Conservation (phyloP, 53 echinoderm and acorn worm species). For the Henricia sp. region DNA sequence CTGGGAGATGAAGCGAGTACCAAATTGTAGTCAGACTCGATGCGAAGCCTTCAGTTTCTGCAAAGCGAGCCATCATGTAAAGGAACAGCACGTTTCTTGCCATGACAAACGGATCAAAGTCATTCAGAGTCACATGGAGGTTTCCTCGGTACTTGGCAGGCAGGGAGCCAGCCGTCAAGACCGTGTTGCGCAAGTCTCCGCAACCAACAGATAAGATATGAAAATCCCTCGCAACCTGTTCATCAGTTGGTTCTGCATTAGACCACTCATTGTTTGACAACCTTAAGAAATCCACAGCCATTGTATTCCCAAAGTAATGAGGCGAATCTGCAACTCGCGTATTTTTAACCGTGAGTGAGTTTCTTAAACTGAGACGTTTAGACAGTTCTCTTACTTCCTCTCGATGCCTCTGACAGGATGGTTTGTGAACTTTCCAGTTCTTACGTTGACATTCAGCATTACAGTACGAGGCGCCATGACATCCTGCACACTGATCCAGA, state of each 20-base stretch:
- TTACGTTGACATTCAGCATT: constrained; percentile 26
- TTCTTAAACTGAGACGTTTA: background rate
- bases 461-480: constrained; percentile 35
- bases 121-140: constrained; percentile 39
- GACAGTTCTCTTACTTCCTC: background rate
- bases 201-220: constrained; percentile 49
- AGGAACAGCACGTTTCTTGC: constrained; percentile 51
- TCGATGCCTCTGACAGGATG: background rate
- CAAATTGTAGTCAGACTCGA: constrained; percentile 1
- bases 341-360: background rate
- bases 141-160: constrained; percentile 24
- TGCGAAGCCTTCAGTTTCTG: background rate
- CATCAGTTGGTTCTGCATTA: background rate
- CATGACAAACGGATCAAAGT: constrained; percentile 46
- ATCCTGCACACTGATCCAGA: constrained; percentile 41
- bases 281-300: constrained; percentile 48
- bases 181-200: constrained; percentile 60
- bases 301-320: constrained; percentile 54
- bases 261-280: constrained; percentile 50
- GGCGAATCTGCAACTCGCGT: constrained; percentile 4
- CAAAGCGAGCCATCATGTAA: constrained; percentile 36
- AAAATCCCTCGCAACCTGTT: constrained; percentile 34
- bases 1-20: background rate
- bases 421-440: constrained; percentile 45
- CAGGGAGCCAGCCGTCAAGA: constrained; percentile 55